Base-by-base conservation (phyloP, 1,140 invertebrate species). In the Tetramorium simillimum region DNA sequence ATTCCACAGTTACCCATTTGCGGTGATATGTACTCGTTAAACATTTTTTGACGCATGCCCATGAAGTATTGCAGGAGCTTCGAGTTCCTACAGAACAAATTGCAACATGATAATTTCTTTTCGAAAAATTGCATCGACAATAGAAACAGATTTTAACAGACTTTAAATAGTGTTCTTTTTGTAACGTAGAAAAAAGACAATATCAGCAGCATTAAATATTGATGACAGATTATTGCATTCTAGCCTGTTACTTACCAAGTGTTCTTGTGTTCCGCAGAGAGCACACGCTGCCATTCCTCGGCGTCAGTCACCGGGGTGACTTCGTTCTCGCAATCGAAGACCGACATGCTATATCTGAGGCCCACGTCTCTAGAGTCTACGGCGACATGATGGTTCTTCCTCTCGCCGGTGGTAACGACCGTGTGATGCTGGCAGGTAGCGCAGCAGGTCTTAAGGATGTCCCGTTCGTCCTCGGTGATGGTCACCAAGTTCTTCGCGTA, bases 321-420 rank as follows among this genome's bases (percentile, higher is more conserved):
- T 7, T 81, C 43, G 56, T 80, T 90, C 16, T 95, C 94, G 85
- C 94, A 95, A 82, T 95, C 91, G 28, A 94, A 94, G 49, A 94
- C 77, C 14, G 40, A 46, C 49, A 87, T 67, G 9, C 86, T 76
- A 16, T 86, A 93, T 10, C 91, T 89, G n/a, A 93, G 88, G 37
- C 94, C 95, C 9, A 86, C 90, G 28, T 95, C 94, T 24, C 92
- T 87, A 0, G 87, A 90, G 12, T 94, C 89, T 3, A 72, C 0
- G 2, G 46, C 60, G 2, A 37, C 67, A 10, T 90, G 53, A 72
- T 87, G 70, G 69, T 92, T 82, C 21, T 89, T 91, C 78, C 91
- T 94, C 9, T 91, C 24, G 12, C 90, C 75, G 6, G 90, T 62
- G 14, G 89, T 92, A n/a, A 95, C 93, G 1, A 91, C 72, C 24